A percentile compares a stretch with the other conserved stretches of the same genome.
These are phyloP conservation scores for Drosophila guanche DNA, from an alignment of 1,140 invertebrate species.

Conservation along the genomic window DNA sequence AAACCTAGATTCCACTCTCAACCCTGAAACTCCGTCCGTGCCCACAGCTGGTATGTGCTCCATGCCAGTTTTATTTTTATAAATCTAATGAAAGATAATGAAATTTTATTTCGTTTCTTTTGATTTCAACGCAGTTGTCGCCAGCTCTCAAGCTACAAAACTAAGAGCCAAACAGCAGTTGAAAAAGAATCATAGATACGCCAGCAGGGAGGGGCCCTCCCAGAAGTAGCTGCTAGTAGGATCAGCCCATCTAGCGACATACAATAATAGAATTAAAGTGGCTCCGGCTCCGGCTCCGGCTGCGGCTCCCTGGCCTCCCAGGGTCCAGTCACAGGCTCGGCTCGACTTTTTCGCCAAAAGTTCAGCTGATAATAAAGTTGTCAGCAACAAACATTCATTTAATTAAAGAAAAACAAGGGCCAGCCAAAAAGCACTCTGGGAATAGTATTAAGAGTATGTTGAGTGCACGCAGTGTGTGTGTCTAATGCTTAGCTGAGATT, in stretches of 20 bases:
- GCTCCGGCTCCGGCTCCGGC: too few relatives aligned
- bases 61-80: slow-evolving; percentile 70
- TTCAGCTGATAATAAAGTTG: slow-evolving; percentile 80
- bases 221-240: neutral
- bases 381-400: slow-evolving; percentile 81
- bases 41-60: slow-evolving; percentile 21
- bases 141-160: slow-evolving; percentile 67
- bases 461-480: slow-evolving; percentile 16
- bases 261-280: slow-evolving; percentile 80
- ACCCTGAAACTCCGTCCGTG: neutral
- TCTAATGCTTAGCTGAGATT: slow-evolving; percentile 65
- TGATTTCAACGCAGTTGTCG: slow-evolving; percentile 75
- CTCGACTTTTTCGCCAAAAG: slow-evolving; percentile 61
- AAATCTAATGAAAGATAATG: slow-evolving; percentile 82
- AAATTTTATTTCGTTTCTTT: slow-evolving; percentile 81
- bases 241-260: slow-evolving; percentile 45
- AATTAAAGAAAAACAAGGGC: slow-evolving; percentile 79
- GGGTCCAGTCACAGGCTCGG: slow-evolving; percentile 19
- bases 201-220: neutral
- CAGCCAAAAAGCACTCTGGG: slow-evolving; percentile 67
- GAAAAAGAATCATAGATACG: slow-evolving; percentile 66
- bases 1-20: neutral
- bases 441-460: slow-evolving; percentile 66
- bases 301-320: slow-evolving; percentile 10
- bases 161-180: slow-evolving; percentile 75